Percentiles rank a stretch among this genome's conserved stretches.
Conservation (phyloP, 2,888 invertebrate species). For the Aphrophora alni region DNA sequence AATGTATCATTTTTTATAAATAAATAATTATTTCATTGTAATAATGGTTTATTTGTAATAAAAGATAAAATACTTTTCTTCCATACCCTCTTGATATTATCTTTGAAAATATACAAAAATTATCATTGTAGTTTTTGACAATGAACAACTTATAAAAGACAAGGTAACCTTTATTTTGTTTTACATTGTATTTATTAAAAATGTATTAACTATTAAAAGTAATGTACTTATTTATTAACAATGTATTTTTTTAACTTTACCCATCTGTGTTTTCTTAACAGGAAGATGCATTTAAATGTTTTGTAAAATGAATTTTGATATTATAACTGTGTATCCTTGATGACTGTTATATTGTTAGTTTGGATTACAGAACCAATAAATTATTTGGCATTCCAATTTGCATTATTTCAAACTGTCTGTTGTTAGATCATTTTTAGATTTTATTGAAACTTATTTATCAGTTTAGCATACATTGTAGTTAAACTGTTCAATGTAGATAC, state of each 20-base stretch:
- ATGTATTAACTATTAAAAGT: neutral
- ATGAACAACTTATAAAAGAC: neutral
- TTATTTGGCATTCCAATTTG: neutral
- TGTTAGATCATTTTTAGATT: no score
- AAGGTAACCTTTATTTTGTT: neutral
- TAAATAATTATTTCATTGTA: no score
- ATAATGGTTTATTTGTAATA: no score
- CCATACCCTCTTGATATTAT: no score
- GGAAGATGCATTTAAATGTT: conserved; percentile 1
- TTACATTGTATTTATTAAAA: neutral
- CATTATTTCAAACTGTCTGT: no score
- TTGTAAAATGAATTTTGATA: neutral
- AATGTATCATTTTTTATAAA: no score
- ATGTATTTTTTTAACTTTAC: neutral
- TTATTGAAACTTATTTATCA: no score
- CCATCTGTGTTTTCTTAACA: neutral
- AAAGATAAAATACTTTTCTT: no score
- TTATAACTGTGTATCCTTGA: neutral
- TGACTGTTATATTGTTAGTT: neutral
- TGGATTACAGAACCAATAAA: neutral
- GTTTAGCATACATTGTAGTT: no score
- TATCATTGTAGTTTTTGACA: no score
- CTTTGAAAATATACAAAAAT: no score
- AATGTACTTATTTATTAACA: neutral
- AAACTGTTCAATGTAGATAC: no score